Percentiles rank a stretch among this genome's conserved stretches.
Evolutionary conservation across 2,888 invertebrate genomes (phyloP).

Genomic region (Tenodera sinensis): DNA sequence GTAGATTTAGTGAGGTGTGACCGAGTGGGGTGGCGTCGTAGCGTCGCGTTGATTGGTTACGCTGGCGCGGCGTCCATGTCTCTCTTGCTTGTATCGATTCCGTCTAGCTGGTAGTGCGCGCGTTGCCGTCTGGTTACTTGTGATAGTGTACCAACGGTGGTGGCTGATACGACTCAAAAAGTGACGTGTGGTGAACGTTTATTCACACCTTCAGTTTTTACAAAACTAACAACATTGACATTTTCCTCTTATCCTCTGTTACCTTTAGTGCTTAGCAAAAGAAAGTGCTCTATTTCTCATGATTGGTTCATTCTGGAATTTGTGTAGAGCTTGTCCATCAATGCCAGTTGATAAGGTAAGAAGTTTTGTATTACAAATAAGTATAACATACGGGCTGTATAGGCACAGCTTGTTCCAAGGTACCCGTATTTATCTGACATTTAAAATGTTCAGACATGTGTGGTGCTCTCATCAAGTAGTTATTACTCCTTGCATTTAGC

Average conservation of each 20-base stretch:
- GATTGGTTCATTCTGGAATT: slow-evolving; percentile 97
- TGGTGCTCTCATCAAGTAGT: too few species aligned
- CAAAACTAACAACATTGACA: background rate
- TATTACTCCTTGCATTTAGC: too few species aligned
- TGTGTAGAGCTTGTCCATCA: slow-evolving; percentile 94
- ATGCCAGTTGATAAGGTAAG: slow-evolving; percentile 95
- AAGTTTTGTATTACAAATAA: background rate
- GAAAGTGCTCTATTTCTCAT: slow-evolving; percentile 49
- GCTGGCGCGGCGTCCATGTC: background rate
- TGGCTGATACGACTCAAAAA: background rate
- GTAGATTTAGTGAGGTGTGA: background rate
- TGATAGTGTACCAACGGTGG: background rate
- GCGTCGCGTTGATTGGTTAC: slow-evolving; percentile 4
- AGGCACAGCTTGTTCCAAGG: too few species aligned
- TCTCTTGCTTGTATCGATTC: background rate
- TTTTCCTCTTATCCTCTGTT: background rate
- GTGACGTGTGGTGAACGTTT: background rate
- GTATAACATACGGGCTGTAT: background rate
- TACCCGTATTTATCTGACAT: too few species aligned
- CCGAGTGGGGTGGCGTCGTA: background rate
- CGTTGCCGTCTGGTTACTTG: background rate
- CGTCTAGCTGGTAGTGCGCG: background rate
- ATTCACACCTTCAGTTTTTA: slow-evolving; percentile 3
- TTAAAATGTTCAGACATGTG: too few species aligned
- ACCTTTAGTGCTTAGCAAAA: background rate